Evolutionary conservation across 2,113 vertebrate species (phyloP).

Genomic region (Triplophysa dalaica): DNA sequence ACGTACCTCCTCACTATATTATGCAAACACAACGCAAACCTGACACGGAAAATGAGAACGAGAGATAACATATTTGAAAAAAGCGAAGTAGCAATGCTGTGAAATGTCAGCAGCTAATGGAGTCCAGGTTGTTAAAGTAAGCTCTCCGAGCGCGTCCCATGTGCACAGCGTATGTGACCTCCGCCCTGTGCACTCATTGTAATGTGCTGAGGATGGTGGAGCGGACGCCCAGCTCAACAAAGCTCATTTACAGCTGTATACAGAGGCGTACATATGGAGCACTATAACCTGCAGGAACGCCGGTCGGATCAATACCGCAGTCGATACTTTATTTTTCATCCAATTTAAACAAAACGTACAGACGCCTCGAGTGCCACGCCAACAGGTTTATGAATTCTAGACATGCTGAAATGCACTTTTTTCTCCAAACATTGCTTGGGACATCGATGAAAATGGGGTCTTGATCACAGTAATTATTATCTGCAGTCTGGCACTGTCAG

Average conservation of each 20-base stretch:
- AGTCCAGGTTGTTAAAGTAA: conserved; percentile 30
- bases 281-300: conserved; percentile 33
- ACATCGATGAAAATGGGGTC: conserved; percentile 32
- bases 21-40: conserved; percentile 26
- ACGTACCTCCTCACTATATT: conserved; percentile 14
- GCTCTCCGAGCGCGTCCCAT: conserved; percentile 31
- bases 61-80: conserved; percentile 42
- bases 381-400: conserved; percentile 49
- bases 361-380: conserved; percentile 33
- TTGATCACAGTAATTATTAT: conserved; percentile 48
- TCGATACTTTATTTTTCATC: conserved; percentile 55
- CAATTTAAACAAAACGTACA: conserved; percentile 47
- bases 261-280: conserved; percentile 39
- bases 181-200: conserved; percentile 39
- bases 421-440: background rate
- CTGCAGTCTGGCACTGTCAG: background rate
- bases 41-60: background rate
- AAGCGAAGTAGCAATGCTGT: conserved; percentile 17
- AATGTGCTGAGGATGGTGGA: conserved; percentile 49
- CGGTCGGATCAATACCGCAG: conserved; percentile 48
- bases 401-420: conserved; percentile 40
- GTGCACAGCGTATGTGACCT: conserved; percentile 45
- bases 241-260: conserved; percentile 54
- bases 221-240: conserved; percentile 43
- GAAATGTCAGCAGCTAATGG: conserved; percentile 47